Evolutionary conservation across 2,888 invertebrate species (phyloP).

Genomic region (Rugalucina vietnamica): DNA sequence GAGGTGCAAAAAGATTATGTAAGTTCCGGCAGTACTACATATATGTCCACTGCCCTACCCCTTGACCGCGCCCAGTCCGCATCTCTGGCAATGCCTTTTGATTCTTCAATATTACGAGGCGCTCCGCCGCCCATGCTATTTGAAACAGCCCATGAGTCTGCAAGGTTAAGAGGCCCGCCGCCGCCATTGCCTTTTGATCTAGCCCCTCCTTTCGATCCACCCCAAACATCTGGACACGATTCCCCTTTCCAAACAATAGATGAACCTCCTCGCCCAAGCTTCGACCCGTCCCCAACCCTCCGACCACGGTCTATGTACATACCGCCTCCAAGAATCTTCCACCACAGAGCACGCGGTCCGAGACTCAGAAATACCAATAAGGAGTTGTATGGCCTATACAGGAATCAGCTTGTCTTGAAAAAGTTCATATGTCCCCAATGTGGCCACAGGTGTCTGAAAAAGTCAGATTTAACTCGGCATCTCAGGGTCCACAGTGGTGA

Average conservation of each 20-base stretch:
- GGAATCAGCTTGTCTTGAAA: slow-evolving; percentile 43
- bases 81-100: background rate
- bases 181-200: background rate
- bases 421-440: slow-evolving; percentile 45
- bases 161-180: background rate
- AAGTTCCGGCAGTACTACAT: background rate
- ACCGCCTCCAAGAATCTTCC: background rate
- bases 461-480: slow-evolving; percentile 43
- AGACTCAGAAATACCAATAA: slow-evolving; percentile 40
- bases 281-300: background rate
- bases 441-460: slow-evolving; percentile 41
- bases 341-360: background rate
- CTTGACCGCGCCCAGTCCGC: background rate
- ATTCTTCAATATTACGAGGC: background rate
- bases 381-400: slow-evolving; percentile 48
- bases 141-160: background rate
- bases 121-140: background rate
- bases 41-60: background rate
- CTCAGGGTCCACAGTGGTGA: slow-evolving; percentile 45
- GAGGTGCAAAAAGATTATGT: background rate
- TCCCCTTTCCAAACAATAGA: background rate
- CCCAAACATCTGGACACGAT: background rate
- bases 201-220: background rate
- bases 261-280: background rate
- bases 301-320: background rate